Evolutionary conservation across 2,797 vertebrate genomes (phyloP).

Genomic region (Eulemur coronatus): DNA sequence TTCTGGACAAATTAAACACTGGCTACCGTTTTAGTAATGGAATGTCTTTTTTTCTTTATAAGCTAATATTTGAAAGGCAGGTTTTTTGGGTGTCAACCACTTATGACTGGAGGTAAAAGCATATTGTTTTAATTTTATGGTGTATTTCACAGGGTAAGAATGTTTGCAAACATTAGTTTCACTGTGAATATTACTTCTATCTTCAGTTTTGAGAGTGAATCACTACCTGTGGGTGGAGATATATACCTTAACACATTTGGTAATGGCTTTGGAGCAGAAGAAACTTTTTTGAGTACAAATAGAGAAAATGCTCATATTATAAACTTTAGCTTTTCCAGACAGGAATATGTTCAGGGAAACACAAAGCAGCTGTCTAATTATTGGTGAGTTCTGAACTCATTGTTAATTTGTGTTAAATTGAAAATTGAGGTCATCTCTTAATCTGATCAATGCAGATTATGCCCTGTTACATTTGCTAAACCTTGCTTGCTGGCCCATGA

Average conservation of each 20-base stretch:
- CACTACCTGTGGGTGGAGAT: not conserved
- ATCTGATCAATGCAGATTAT: not conserved
- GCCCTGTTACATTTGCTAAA: not conserved
- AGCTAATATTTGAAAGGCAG: not conserved
- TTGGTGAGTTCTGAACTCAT: not conserved
- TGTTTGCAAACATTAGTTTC: slow-evolving; percentile 13
- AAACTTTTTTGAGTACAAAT: not conserved
- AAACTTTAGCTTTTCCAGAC: not conserved
- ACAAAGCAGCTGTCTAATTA: not conserved
- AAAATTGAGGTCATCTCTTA: not conserved
- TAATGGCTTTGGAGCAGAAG: not conserved
- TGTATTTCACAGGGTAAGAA: not conserved
- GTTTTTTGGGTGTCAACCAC: not conserved
- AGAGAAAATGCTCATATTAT: not conserved
- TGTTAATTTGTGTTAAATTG: not conserved
- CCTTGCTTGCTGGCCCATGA: not conserved
- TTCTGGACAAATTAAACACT: not conserved
- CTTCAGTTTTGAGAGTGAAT: not conserved
- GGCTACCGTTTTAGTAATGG: not conserved
- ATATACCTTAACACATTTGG: not conserved
- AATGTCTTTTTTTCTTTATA: not conserved
- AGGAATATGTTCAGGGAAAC: not conserved
- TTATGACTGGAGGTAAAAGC: not conserved
- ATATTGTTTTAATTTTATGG: not conserved
- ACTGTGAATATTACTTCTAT: slow-evolving; percentile 6